Base-by-base conservation (phyloP, 2,797 vertebrate genomes). In the Sebastes elongatus region DNA sequence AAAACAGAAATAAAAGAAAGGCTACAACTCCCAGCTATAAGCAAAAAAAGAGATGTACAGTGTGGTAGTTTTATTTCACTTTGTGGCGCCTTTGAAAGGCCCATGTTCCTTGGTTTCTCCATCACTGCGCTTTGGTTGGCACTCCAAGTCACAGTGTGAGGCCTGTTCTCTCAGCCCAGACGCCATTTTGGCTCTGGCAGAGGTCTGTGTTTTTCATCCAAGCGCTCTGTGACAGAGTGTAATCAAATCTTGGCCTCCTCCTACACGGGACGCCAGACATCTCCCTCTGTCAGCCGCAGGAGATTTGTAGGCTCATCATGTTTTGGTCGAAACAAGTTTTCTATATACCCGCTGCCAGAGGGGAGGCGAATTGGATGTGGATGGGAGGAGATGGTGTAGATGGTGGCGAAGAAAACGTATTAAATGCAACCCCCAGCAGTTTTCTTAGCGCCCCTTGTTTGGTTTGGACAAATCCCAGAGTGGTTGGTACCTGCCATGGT, bases 231-330 rank as follows among this genome's bases (percentile, higher is more conserved):
- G 91, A 92, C 90, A 81, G 84, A 89, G 89, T 84, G 87, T 92
- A 93, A 93, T 94, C 89, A 90, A 92, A 93, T 92, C 86, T 80
- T 32, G 80, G 89, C 74, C 69, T 83, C 82, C 84, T 92, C 89
- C 87, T 86, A 84, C 88, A 85, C 53, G 33, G 91, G 91, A 93
- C 57, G 64, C 84, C 85, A 92, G 90, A 91, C 86, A 86, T 90
- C 89, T 88, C 86, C 90, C 86, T 90, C 88, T 77, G 88, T 86
- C 89, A 86, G 91, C 78, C 83, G 18, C 90, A 87, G 84, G 86
- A 94, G 90, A 93, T 93, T 94, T 93, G 91, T 91, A 86, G 89
- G 81, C 90, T 94, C 88, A 90, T 91, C 89, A 78, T 92, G 91
- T 94, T 94, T 89, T 87, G 88, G 88, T 90, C 38, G 56, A 81